Base-by-base conservation (phyloP, 1,140 invertebrate species). In the Littorina saxatilis region DNA sequence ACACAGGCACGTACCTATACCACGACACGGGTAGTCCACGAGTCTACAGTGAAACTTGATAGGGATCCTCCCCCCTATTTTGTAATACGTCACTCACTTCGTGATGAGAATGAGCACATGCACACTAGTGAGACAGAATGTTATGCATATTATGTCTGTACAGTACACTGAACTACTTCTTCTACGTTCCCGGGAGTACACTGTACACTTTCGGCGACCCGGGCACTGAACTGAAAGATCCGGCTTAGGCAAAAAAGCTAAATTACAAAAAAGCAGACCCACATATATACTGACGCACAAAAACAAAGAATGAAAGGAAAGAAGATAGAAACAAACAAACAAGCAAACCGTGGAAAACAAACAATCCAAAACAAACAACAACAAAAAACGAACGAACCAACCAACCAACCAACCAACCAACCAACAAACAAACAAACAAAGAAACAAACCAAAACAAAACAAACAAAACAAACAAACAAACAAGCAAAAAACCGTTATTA, bases 361-460 rank as follows among this genome's bases (percentile, higher is more conserved):
- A 73, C 70, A 40, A 37, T 23, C 39, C n/a, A 20, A 58, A 2
- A 61, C 50, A 37, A 11, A 55, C 17, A 58, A 17, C 13, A 20
- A 17, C 47, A 77, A 47, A 77, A 52, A 7, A 37, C 35, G 27
- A 2, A 77, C 80, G 63, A 5, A 77, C 75, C 11, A 2, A 58
- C 50, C 29, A 3, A 52, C 15, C 13, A 4, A 40, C 37, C 5
- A 4, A 75, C 29, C 43, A 20, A 75, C 37, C 11, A 20, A 75
- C 50, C 43, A 29, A 39, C 29, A 63, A 52, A 66, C 47, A 55
- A 23, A 63, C 39, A 63, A 55, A 79, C 52, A 79, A 55, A 61
- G 32, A 63, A 52, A 39, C 40, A 61, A 37, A 9, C 39, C 1
- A 29, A 32, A 17, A 55, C 52, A 55, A 11, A 43, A 29, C 50